Conservation (phyloP, 1,140 invertebrate species). For the Caenorhabditis elegans region WBcel235 BX284602.5:7656001-7656500, state of each 20-base stretch:
- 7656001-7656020: neutral
- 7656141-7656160: neutral
- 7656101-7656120: neutral
- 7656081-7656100: conserved; percentile 22
- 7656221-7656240: neutral
- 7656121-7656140: neutral
- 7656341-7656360: no score
- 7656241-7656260: neutral
- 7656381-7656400: neutral
- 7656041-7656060: neutral
- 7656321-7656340: no score
- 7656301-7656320: no score
- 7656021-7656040: conserved; percentile 22
- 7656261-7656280: neutral
- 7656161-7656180: neutral
- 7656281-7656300: no score
- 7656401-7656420: neutral
- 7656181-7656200: neutral
- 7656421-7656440: neutral
- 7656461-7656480: neutral
- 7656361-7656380: neutral
- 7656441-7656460: neutral
- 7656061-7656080: neutral
- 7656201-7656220: neutral
- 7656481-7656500: neutral